Conservation (phyloP, 1,140 invertebrate species). For the Caenorhabditis brenneri region DNA sequence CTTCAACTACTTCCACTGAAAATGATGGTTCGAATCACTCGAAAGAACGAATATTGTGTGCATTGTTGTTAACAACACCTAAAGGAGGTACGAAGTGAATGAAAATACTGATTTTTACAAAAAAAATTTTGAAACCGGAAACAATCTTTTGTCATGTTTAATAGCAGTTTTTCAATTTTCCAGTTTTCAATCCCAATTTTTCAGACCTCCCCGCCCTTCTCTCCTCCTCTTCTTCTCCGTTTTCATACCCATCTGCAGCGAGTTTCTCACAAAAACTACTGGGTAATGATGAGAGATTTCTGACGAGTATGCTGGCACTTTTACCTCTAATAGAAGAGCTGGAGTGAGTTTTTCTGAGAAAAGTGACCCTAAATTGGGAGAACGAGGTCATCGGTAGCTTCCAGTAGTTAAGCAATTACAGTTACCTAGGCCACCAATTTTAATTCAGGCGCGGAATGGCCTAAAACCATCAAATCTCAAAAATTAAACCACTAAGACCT, state of each 20-base stretch:
- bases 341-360: neutral
- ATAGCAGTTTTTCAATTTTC: too few species aligned
- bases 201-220: neutral
- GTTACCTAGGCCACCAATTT: too few species aligned
- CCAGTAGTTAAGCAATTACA: too few species aligned
- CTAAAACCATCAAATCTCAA: too few species aligned
- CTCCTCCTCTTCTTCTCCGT: neutral
- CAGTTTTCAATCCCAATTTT: neutral
- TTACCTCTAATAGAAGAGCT: neutral
- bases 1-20: neutral
- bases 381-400: too few species aligned
- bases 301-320: neutral
- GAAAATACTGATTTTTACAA: too few species aligned
- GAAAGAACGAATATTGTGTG: neutral
- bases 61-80: neutral
- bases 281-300: slow-evolving; percentile 30
- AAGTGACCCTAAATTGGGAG: too few species aligned
- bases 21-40: neutral
- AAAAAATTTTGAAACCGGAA: too few species aligned
- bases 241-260: neutral
- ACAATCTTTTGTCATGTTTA: too few species aligned
- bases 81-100: neutral
- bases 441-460: too few species aligned
- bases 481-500: too few species aligned
- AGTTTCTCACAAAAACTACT: neutral